phyloP scores from a whole-genome alignment of 2,113 vertebrate genomes.

The Gymnobelideus leadbeateri region DNA sequence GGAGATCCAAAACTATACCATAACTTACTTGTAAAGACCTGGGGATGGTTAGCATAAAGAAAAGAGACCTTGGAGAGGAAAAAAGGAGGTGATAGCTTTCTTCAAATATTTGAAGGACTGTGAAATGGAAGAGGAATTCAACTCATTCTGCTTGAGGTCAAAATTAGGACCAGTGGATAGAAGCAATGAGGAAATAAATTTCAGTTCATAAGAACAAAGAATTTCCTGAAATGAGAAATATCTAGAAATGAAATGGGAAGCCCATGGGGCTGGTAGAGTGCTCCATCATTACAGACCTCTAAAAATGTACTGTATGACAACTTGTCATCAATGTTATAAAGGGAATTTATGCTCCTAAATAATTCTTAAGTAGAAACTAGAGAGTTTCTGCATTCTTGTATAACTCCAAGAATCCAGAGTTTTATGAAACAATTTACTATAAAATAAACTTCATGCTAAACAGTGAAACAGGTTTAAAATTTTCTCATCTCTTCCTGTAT shows the following conservation, averaged over 20 bases:
- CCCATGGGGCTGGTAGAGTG: not conserved
- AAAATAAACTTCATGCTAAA: not conserved
- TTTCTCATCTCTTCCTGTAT: not conserved
- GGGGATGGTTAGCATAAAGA: not conserved
- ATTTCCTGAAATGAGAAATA: not conserved
- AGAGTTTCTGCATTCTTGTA: not conserved
- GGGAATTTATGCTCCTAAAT: too few relatives aligned
- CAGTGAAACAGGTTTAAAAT: not conserved
- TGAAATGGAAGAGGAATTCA: not conserved
- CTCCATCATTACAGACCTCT: not conserved
- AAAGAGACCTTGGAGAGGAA: not conserved
- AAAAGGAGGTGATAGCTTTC: not conserved
- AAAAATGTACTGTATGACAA: not conserved
- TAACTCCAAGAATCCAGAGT: not conserved
- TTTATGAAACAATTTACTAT: not conserved
- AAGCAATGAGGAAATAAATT: not conserved
- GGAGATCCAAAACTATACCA: not conserved
- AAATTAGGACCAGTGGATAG: not conserved
- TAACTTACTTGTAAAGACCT: not conserved
- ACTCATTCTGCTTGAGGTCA: not conserved
- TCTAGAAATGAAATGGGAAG: not conserved
- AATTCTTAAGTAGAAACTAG: too few relatives aligned
- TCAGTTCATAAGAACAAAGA: not conserved
- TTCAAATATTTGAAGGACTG: too few relatives aligned
- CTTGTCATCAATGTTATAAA: not conserved